Conservation (phyloP, 2,113 vertebrate genomes). For the rat (Rattus norvegicus) region DNA sequence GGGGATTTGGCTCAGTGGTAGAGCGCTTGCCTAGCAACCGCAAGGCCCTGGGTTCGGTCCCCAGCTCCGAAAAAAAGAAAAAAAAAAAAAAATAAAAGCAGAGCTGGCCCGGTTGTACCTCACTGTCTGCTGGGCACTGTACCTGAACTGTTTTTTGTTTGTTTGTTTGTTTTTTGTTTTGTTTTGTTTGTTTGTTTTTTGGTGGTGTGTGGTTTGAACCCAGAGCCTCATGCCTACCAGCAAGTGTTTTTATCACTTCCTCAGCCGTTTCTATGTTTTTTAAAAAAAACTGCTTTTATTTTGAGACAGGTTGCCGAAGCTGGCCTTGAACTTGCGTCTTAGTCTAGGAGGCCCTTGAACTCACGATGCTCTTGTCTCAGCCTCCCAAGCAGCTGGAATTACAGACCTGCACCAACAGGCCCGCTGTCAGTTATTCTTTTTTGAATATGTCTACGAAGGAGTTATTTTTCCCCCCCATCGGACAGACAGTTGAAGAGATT, state of each 20-base stretch:
- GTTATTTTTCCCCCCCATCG: neutral
- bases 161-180: no score
- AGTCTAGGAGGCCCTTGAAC: neutral
- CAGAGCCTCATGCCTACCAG: neutral
- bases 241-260: neutral
- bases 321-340: neutral
- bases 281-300: neutral
- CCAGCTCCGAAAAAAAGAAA: no score
- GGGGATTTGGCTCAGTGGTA: no score
- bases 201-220: neutral
- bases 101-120: neutral
- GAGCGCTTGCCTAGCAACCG: no score
- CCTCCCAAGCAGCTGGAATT: neutral
- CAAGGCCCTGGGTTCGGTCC: no score
- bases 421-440: neutral
- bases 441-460: neutral
- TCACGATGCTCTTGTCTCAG: neutral
- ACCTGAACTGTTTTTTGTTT: no score
- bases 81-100: no score
- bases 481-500: neutral
- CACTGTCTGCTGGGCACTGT: accelerated
- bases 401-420: neutral
- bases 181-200: neutral
- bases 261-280: neutral
- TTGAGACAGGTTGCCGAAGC: neutral